phyloP scores from a whole-genome alignment of 2,888 invertebrate species.

The Lamproptera curius region DNA sequence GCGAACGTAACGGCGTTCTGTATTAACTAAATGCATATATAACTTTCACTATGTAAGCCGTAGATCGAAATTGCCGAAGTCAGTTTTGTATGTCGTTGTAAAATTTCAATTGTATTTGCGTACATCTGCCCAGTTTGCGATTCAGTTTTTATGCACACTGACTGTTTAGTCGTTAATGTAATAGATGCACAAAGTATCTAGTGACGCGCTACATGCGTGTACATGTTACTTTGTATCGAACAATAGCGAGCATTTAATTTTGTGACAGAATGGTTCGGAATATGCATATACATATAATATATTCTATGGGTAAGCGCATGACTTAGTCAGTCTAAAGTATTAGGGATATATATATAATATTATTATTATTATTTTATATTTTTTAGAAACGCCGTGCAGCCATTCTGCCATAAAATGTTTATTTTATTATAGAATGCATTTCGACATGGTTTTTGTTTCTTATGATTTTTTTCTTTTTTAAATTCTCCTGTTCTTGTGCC shows the following conservation, averaged over 20 bases:
- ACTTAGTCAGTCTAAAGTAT: conserved; percentile 39
- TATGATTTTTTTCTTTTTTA: conserved; percentile 36
- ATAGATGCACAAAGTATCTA: conserved; percentile 8
- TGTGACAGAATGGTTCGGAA: conserved; percentile 51
- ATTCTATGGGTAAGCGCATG: conserved; percentile 31
- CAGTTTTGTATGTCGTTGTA: conserved; percentile 41
- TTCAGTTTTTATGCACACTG: conserved; percentile 19
- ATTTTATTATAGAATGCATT: conserved; percentile 38
- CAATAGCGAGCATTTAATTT: conserved; percentile 60
- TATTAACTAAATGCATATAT: conserved; percentile 2
- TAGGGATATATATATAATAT: conserved; percentile 34
- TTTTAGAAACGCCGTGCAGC: conserved; percentile 36
- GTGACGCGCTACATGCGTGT: conserved; percentile 17
- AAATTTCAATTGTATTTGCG: conserved; percentile 34
- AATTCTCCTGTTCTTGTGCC: conserved; percentile 54
- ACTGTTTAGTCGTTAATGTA: conserved; percentile 8
- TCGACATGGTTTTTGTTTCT: conserved; percentile 33
- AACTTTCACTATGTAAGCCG: conserved; percentile 17
- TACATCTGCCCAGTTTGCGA: conserved; percentile 38
- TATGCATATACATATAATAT: conserved; percentile 25
- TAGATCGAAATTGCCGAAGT: conserved; percentile 49
- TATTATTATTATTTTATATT: conserved; percentile 4
- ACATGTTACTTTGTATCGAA: conserved; percentile 25
- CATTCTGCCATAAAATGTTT: conserved; percentile 50
- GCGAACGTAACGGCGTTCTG: conserved; percentile 18